These are phyloP conservation scores for Acanthiza pusilla DNA, from an alignment of 2,797 vertebrate species.

Conservation along the genomic window DNA sequence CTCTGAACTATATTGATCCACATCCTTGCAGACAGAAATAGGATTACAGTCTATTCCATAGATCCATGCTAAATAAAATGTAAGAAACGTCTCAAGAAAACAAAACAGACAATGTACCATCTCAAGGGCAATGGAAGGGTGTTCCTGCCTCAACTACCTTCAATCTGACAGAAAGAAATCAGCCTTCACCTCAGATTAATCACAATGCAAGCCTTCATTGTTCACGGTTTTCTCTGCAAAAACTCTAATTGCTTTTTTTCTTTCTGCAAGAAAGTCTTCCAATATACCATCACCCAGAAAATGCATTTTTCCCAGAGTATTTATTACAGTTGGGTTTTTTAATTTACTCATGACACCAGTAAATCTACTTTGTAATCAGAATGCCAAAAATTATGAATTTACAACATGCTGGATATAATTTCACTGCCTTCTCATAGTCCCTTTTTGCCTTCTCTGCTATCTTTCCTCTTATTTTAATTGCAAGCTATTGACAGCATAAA, in stretches of 20 bases:
- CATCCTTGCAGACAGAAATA: neutral
- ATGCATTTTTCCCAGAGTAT: neutral
- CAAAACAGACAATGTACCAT: neutral
- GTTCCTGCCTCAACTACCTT: neutral
- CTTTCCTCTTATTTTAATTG: neutral
- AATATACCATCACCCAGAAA: neutral
- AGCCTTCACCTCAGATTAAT: neutral
- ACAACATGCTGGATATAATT: neutral
- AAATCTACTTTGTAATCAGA: neutral
- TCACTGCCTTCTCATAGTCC: neutral
- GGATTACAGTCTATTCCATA: neutral
- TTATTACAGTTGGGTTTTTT: neutral
- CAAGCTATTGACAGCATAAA: neutral
- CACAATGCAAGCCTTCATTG: neutral
- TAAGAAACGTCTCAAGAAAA: neutral
- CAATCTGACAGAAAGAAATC: neutral
- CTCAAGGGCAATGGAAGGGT: neutral
- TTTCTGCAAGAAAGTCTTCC: neutral
- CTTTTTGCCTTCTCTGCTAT: neutral
- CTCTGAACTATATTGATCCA: neutral
- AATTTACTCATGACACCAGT: neutral
- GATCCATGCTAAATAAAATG: neutral
- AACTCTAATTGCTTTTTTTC: neutral
- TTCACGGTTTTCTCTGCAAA: neutral
- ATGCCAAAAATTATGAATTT: neutral